Percentiles rank a stretch among this genome's conserved stretches.
Conservation (phyloP, 2,888 invertebrate species). For the Epsilonema sp. region DNA sequence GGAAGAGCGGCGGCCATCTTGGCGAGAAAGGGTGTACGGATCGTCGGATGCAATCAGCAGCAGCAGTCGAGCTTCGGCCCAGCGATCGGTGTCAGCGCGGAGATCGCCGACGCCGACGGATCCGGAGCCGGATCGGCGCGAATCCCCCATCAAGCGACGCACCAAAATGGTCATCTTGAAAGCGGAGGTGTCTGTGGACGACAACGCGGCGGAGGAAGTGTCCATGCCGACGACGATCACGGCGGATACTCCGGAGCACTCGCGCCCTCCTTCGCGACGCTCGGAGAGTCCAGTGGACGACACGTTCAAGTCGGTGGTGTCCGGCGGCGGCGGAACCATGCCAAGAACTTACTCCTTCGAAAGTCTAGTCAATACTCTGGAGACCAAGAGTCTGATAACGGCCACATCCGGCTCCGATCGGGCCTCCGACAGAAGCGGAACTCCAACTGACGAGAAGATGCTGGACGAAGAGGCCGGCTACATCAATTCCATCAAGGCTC, state of each 20-base stretch:
- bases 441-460: not conserved
- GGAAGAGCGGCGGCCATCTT: conserved; percentile 1
- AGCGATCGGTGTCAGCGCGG: too few species aligned
- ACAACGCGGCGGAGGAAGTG: conserved; percentile 2
- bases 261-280: not conserved
- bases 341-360: conserved; percentile 14
- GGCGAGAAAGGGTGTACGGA: conserved; percentile 4
- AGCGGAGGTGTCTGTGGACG: conserved; percentile 5
- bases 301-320: conserved; percentile 4
- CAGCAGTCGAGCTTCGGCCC: too few species aligned
- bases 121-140: too few species aligned
- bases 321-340: not conserved
- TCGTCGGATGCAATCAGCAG: too few species aligned
- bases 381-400: conserved; percentile 16
- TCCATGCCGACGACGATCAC: not conserved
- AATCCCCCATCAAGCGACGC: too few species aligned
- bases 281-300: conserved; percentile 1
- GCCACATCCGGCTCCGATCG: conserved; percentile 11
- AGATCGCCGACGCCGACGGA: too few species aligned
- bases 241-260: not conserved
- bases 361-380: conserved; percentile 17
- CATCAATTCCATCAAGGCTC: conserved; percentile 1
- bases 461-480: not conserved
- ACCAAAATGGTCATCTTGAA: conserved; percentile 1
- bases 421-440: not conserved